phyloP scores from a whole-genome alignment of 2,888 invertebrate species.

The Abrostola triplasia region DNA sequence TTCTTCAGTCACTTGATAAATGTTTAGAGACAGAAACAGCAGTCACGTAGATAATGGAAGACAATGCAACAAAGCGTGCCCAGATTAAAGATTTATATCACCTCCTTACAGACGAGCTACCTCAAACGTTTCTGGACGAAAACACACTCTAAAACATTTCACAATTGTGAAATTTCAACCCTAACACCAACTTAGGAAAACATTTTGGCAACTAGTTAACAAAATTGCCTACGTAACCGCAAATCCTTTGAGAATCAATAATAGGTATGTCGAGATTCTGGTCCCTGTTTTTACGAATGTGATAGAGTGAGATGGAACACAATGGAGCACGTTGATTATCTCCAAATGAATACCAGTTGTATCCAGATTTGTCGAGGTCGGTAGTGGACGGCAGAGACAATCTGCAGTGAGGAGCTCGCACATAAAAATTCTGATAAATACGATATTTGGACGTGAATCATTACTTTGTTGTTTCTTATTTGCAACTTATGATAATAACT shows the following conservation, averaged over 20 bases:
- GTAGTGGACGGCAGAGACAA: conserved; percentile 32
- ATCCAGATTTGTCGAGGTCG: conserved; percentile 75
- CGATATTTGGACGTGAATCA: conserved; percentile 30
- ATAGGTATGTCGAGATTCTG: conserved; percentile 28
- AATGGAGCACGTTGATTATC: conserved; percentile 67
- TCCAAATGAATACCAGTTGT: conserved; percentile 80
- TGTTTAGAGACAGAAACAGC: conserved; percentile 18
- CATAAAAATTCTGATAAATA: conserved; percentile 43
- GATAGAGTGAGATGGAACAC: conserved; percentile 47
- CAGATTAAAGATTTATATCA: conserved; percentile 46
- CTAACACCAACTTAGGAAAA: conserved; percentile 5
- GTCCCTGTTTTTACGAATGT: conserved; percentile 33
- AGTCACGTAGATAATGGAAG: conserved; percentile 27
- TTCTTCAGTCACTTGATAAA: conserved; percentile 17
- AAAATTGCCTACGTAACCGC: conserved; percentile 28
- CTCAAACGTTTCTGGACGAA: conserved; percentile 5
- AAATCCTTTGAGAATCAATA: conserved; percentile 54
- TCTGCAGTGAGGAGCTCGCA: conserved; percentile 19
- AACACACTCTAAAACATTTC: conserved; percentile 22
- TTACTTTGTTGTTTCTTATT: conserved; percentile 21
- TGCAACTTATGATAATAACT: not conserved
- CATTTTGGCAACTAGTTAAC: conserved; percentile 27
- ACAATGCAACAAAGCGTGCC: conserved; percentile 34
- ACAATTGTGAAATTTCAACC: conserved; percentile 5
- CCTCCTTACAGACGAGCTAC: conserved; percentile 17